Conservation (phyloP, 2,888 invertebrate species). For the Oxyteleia sp. region DNA sequence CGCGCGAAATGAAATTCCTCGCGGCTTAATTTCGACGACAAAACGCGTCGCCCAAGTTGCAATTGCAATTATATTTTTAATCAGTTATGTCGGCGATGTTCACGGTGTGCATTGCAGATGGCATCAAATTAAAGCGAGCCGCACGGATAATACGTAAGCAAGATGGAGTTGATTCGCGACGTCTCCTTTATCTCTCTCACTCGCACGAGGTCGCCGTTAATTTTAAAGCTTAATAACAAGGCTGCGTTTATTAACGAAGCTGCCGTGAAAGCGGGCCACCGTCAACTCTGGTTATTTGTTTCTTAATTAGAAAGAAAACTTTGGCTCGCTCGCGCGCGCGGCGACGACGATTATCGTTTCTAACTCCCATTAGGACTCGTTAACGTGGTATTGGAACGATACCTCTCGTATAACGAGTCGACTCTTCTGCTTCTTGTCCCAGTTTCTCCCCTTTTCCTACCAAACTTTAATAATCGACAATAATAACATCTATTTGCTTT, state of each 20-base stretch:
- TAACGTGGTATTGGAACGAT: conserved; percentile 86
- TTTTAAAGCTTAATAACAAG: conserved; percentile 84
- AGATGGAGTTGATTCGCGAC: conserved; percentile 73
- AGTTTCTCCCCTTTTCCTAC: conserved; percentile 61
- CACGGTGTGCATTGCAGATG: conserved; percentile 69
- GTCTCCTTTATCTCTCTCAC: conserved; percentile 75
- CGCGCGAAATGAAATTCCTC: conserved; percentile 44
- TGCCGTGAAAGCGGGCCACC: conserved; percentile 82
- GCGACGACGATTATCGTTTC: conserved; percentile 86
- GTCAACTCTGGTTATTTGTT: conserved; percentile 82
- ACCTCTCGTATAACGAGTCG: conserved; percentile 79
- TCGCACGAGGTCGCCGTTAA: conserved; percentile 82
- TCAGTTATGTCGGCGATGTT: conserved; percentile 67
- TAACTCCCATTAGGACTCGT: conserved; percentile 87
- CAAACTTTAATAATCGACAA: conserved; percentile 70
- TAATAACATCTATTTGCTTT: conserved; percentile 72
- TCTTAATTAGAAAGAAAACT: conserved; percentile 87
- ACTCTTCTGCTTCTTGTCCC: conserved; percentile 70
- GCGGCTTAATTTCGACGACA: conserved; percentile 34
- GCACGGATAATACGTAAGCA: conserved; percentile 72
- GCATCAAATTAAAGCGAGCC: conserved; percentile 72
- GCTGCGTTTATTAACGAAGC: conserved; percentile 83
- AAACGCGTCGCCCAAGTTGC: conserved; percentile 50
- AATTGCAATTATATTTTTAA: conserved; percentile 72
- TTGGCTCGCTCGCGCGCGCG: conserved; percentile 80